phyloP scores from a whole-genome alignment of 2,113 vertebrate genomes.

The Crotophaga sulcirostris region DNA sequence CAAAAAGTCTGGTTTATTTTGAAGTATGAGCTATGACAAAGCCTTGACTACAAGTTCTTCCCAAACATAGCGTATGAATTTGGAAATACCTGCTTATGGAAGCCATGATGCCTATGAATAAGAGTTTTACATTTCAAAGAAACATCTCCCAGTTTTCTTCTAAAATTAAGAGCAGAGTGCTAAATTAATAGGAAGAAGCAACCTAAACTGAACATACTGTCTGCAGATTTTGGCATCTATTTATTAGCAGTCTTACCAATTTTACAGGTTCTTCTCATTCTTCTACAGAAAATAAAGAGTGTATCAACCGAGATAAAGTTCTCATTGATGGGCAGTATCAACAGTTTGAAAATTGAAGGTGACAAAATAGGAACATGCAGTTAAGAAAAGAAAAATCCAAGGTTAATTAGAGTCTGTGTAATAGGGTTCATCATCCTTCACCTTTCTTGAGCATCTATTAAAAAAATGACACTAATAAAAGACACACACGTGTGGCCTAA shows the following conservation, averaged over 20 bases:
- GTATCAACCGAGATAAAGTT: neutral
- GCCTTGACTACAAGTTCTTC: neutral
- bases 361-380: neutral
- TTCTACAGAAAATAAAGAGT: neutral
- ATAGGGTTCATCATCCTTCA: neutral
- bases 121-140: neutral
- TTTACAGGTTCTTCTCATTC: neutral
- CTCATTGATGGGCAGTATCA: neutral
- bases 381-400: neutral
- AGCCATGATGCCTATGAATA: neutral
- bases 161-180: neutral
- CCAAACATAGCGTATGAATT: fast-evolving
- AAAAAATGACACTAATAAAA: neutral
- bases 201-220: neutral
- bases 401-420: neutral
- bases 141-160: neutral
- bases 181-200: neutral
- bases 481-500: neutral
- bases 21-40: neutral
- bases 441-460: neutral
- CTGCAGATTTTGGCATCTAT: neutral
- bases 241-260: neutral
- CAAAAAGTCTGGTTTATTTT: fast-evolving
- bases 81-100: neutral
- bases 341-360: neutral